Base-by-base conservation (phyloP, 2,113 vertebrate genomes). In the Leucosticte australis region DNA sequence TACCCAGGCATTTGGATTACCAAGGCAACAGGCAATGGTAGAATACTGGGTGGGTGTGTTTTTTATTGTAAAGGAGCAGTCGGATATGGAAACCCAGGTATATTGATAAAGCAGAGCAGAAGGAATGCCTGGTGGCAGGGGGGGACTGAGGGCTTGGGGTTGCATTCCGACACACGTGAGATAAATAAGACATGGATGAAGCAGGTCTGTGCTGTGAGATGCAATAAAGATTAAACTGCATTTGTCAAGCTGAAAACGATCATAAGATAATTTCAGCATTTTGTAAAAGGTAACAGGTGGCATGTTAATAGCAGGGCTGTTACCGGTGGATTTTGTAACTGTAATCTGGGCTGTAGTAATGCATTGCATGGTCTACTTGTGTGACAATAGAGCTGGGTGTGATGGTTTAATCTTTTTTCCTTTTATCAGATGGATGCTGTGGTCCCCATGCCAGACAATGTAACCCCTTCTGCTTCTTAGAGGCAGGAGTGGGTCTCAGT, bases 1-100 rank as follows among this genome's bases (percentile, higher is more conserved):
- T 94, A 96, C 94, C 95, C 82, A 86, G 96, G 95, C 88, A 86
- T 94, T 95, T 79, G 96, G 95, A 97, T 97, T 96, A 96, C 97
- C 97, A 97, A 96, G 97, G 96, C 97, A 97, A 97, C 97, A 84
- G 96, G 97, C 97, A 89, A 94, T 92, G 96, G 94, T 97, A 95
- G 96, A 95, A 93, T 93, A 90, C 92, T 94, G 96, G 95, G 95
- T 97, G 96, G 97, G 96, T 97, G 95, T 97, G 94, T 97, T 95
- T 97, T 93, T 95, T 93, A 88, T 97, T 95, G 96, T 95, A 93
- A 95, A 97, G 96, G 94, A 97, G 96, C 96, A 92, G 81, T 94
- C 86, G 90, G 95, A 83, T 97, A 57, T 88, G 95, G 95, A 95
- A 93, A 89, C 68, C 80, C 91, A 90, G 93, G 95, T 95, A 90